These are phyloP conservation scores for Acrocephalus scirpaceus DNA, from an alignment of 2,797 vertebrate genomes.

Conservation along the genomic window DNA sequence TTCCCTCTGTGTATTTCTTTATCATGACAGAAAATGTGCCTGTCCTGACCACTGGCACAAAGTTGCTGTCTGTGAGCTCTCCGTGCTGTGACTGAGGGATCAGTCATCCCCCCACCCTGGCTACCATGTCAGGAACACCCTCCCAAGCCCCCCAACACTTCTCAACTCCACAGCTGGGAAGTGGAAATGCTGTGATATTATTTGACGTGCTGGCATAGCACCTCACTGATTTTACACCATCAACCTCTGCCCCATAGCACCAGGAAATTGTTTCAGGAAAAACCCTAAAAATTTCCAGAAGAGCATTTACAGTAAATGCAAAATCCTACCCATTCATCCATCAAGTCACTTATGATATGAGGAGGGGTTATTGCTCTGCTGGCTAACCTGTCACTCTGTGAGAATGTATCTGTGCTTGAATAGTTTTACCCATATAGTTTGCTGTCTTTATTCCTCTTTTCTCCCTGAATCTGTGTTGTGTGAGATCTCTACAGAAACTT, in stretches of 20 bases:
- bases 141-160: not conserved
- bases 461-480: not conserved
- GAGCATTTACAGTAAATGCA: not conserved
- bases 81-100: accelerated
- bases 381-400: not conserved
- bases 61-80: accelerated
- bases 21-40: accelerated
- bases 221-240: not conserved
- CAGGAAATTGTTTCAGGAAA: not conserved
- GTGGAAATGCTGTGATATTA: not conserved
- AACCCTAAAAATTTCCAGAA: not conserved
- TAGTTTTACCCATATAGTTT: not conserved
- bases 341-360: not conserved
- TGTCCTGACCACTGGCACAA: not conserved
- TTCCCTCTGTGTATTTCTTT: not conserved
- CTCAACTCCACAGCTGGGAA: not conserved
- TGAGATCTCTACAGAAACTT: not conserved
- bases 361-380: not conserved
- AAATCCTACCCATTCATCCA: not conserved
- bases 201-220: not conserved
- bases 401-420: not conserved
- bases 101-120: accelerated
- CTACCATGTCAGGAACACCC: accelerated
- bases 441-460: not conserved
- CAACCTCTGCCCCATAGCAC: not conserved